A percentile compares a stretch with the other conserved stretches of the same genome.
These are phyloP conservation scores for Galeruca laticollis DNA, from an alignment of 2,888 invertebrate genomes.

Conservation along the genomic window DNA sequence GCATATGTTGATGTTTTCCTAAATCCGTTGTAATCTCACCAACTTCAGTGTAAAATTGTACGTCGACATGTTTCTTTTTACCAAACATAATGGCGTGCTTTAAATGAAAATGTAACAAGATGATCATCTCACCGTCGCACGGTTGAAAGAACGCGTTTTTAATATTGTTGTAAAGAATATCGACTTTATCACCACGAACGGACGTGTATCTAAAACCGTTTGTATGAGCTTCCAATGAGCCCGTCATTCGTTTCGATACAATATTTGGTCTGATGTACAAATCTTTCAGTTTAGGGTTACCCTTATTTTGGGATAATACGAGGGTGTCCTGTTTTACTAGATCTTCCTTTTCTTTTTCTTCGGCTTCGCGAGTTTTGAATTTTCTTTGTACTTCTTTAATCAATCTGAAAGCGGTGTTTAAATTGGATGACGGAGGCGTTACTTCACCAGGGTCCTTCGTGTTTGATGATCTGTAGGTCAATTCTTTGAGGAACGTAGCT, in stretches of 20 bases:
- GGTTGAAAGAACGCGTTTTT: conserved; percentile 99
- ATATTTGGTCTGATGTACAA: conserved; percentile 99
- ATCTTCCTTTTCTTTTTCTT: conserved; percentile 98
- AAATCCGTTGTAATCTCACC: conserved; percentile 99
- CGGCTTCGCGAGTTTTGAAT: conserved; percentile 97
- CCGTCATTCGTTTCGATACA: conserved; percentile 95
- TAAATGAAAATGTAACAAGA: conserved; percentile 97
- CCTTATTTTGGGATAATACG: conserved; percentile 93
- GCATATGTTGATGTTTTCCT: conserved; percentile 99
- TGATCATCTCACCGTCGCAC: conserved; percentile 99
- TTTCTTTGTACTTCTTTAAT: conserved; percentile 98
- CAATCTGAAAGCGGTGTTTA: conserved; percentile 95
- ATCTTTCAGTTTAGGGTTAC: conserved; percentile 97
- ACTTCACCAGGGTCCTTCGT: conserved; percentile 97
- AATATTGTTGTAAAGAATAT: conserved; percentile 98
- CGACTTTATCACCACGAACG: conserved; percentile 99
- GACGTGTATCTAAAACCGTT: conserved; percentile 98
- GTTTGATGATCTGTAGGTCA: conserved; percentile 98
- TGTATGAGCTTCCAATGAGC: conserved; percentile 92
- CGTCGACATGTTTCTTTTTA: conserved; percentile 96
- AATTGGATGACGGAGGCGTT: conserved; percentile 92
- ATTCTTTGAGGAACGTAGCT: conserved; percentile 97
- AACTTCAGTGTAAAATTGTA: conserved; percentile 99
- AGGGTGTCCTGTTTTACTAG: conserved; percentile 98
- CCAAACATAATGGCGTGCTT: conserved; percentile 99